These are phyloP conservation scores for Cryptus viduatorius DNA, from an alignment of 2,888 invertebrate genomes.

Conservation along the genomic window DNA sequence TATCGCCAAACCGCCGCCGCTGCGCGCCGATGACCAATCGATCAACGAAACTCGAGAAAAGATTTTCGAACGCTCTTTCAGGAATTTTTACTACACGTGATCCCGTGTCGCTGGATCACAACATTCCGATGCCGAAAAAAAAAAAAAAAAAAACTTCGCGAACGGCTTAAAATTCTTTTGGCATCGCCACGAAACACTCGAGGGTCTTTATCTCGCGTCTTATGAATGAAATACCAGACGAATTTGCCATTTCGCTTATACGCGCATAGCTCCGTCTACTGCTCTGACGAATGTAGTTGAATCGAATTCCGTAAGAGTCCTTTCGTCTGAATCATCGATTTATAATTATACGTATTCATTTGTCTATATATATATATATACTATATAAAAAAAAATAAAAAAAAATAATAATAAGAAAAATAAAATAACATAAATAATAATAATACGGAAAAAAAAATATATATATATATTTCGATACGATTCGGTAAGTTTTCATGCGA, in stretches of 20 bases:
- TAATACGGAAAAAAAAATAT: too few species aligned
- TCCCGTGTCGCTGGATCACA: not conserved
- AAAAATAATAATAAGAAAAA: too few species aligned
- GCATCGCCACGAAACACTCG: conserved; percentile 39
- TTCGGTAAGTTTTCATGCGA: not conserved
- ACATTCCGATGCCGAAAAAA: not conserved
- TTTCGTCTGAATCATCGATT: not conserved
- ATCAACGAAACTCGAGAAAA: conserved; percentile 49
- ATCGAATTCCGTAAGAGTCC: not conserved
- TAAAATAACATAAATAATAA: too few species aligned
- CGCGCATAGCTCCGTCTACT: not conserved
- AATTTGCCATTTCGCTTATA: not conserved
- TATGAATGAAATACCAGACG: conserved; percentile 48
- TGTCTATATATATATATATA: too few species aligned
- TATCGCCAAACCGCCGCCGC: conserved; percentile 11
- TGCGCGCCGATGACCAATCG: conserved; percentile 31
- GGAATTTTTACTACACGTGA: conserved; percentile 33
- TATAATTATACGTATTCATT: not conserved
- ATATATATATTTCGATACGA: not conserved
- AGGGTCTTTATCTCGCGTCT: conserved; percentile 25
- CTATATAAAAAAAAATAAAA: too few species aligned
- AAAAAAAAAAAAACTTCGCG: not conserved
- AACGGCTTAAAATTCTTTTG: conserved; percentile 50
- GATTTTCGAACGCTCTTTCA: conserved; percentile 32
- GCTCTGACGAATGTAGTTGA: conserved; percentile 27